Base-by-base conservation (phyloP, 2,797 vertebrate genomes). In the Sebastolobus altivelis region DNA sequence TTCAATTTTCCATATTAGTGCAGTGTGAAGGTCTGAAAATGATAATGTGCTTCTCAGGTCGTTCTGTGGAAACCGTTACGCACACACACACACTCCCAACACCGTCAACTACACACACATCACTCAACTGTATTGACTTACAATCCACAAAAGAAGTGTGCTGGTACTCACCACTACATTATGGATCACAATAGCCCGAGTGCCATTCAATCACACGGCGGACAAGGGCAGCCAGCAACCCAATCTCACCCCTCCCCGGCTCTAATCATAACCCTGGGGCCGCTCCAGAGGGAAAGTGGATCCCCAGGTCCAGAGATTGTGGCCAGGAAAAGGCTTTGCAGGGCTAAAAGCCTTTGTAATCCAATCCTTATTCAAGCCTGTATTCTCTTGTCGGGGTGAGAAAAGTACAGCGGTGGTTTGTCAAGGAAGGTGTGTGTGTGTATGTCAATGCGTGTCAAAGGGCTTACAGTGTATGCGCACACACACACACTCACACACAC, bases 321-420 rank as follows among this genome's bases (percentile, higher is more conserved):
- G 92, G 89, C 81, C 86, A 83, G 90, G 84, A 88, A 84, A 86
- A 76, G 83, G 85, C 87, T 93, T 90, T 88, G 77, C 68, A 29
- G 61, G 66, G 73, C 77, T 82, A 65, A 88, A 84, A 89, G 87
- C 83, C 94, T 95, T 94, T 95, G 95, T 93, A 95, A 96, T 94
- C 78, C 80, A 81, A 95, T 86, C 91, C 91, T 79, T 20, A 83
- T 75, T 82, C 86, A 82, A 66, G 85, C 78, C 79, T 84, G 84
- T 83, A 85, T 84, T 87, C 87, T 89, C 82, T 91, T 89, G 86
- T 92, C 56, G 25, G 81, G 87, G 89, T 92, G 89, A 90, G 89
- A 92, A 93, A 88, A 91, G 90, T 90, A 89, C 90, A 85, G 87
- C 82, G 6, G 79, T 22, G 86, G 89, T 81, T 88, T 89, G 89